Conservation (phyloP, 2,113 vertebrate species). For the Pterocles burchelli region DNA sequence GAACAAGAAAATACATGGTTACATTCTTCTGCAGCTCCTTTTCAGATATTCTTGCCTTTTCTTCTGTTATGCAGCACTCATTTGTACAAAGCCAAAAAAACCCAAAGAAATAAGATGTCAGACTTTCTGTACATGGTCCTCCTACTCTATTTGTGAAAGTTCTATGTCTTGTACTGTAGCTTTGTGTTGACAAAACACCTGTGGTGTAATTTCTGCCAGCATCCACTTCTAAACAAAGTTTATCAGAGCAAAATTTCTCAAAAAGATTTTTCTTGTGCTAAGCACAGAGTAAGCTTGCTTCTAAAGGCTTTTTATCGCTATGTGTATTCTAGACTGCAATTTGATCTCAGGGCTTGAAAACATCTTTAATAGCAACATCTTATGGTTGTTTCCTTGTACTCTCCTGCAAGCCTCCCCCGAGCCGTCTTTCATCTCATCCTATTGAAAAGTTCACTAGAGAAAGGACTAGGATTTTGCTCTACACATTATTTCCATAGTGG, state of each 20-base stretch:
- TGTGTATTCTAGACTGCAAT: background rate
- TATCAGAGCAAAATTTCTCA: background rate
- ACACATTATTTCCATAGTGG: background rate
- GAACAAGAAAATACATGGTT: slow-evolving; percentile 47
- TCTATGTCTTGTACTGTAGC: background rate
- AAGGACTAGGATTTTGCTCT: background rate
- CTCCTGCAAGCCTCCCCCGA: background rate
- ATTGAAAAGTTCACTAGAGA: background rate
- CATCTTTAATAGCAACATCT: background rate
- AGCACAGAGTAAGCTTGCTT: background rate
- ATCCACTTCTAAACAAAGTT: background rate
- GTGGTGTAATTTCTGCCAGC: background rate
- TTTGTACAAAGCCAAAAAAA: slow-evolving; percentile 1
- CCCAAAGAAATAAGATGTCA: background rate
- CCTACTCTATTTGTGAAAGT: background rate
- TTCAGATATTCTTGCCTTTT: slow-evolving; percentile 34
- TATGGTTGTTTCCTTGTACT: background rate
- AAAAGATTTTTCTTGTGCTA: background rate
- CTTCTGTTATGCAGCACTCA: background rate
- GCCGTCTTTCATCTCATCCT: fast-evolving
- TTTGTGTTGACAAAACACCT: background rate
- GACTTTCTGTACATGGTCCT: background rate
- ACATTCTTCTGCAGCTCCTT: slow-evolving; percentile 13
- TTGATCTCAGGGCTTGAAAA: background rate
- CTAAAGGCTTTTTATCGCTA: background rate